Base-by-base conservation (phyloP, 1,140 invertebrate genomes). In the Drosophila tsacasi region DNA sequence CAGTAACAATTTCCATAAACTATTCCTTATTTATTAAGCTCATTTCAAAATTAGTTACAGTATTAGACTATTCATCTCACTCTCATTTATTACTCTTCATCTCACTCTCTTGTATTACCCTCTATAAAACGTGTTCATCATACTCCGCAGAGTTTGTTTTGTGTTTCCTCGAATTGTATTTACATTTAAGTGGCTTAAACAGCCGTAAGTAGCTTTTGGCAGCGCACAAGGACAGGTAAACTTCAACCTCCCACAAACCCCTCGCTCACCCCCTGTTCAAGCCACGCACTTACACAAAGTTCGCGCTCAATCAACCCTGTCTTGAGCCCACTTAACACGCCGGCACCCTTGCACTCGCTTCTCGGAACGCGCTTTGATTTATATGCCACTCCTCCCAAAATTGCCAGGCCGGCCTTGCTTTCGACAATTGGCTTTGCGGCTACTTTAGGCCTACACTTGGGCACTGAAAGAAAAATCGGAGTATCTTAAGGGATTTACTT, bases 401-500 rank as follows among this genome's bases (percentile, higher is more conserved):
- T 46, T 35, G 66, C 61, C 44, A 10, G 27, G 27, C 23, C 30
- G 39, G 57, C 67, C 30, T 46, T 54, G 84, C 85, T 80, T 67
- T 83, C 85, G 77, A 90, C 84, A 89, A 90, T 89, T 89, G 85
- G 85, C 84, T 89, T 90, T 89, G 84, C 85, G 81, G 84, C 83
- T 84, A 84, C 84, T 84, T 82, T 67, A 46, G 62, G 58, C 30
- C 60, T 65, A 58, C 30, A 64, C 59, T 63, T 44, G 64, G 1
- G 2, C 27, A 66, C 58, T 44, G 55, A 25, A 13, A 40, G 6
- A 40, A 58, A 57, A 6, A 25, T n/a, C 19, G 10, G 9, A 2
- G 5, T 9, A 4, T 9, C 0, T 21, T 1, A 6, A 10, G 3
- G 13, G 10, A 10, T 9, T 21, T 5, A 30, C 10, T 5, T 37